phyloP scores from a whole-genome alignment of 2,797 vertebrate species.

The Melanotaenia nigrans region DNA sequence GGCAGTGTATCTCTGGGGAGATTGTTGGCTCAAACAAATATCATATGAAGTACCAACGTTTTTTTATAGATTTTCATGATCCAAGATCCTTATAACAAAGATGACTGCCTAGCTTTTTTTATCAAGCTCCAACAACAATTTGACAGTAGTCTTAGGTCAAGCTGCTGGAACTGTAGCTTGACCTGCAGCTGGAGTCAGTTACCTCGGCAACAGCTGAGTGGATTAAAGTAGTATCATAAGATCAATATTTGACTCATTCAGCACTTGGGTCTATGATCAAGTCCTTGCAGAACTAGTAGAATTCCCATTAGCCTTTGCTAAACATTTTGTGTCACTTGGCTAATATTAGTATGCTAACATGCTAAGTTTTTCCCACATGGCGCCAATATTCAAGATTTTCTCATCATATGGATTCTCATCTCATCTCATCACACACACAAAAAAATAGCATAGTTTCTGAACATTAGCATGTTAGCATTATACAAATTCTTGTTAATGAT shows the following conservation, averaged over 20 bases:
- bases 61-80: background rate
- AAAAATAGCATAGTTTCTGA: no score
- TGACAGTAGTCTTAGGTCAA: background rate
- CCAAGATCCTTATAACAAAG: background rate
- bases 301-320: background rate
- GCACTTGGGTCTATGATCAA: background rate
- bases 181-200: no score
- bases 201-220: background rate
- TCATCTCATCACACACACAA: background rate
- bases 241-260: background rate
- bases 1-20: background rate
- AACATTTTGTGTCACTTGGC: background rate
- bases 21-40: background rate
- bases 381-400: background rate
- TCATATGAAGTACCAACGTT: background rate
- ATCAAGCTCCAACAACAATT: background rate
- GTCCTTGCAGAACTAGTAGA: background rate
- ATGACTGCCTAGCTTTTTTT: background rate
- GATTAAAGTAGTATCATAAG: background rate
- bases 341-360: background rate
- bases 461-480: no score
- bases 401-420: background rate
- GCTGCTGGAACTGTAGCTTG: background rate
- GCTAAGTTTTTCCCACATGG: background rate
- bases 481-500: no score